Conservation (phyloP, 2,888 invertebrate species). For the Diaperis boleti region DNA sequence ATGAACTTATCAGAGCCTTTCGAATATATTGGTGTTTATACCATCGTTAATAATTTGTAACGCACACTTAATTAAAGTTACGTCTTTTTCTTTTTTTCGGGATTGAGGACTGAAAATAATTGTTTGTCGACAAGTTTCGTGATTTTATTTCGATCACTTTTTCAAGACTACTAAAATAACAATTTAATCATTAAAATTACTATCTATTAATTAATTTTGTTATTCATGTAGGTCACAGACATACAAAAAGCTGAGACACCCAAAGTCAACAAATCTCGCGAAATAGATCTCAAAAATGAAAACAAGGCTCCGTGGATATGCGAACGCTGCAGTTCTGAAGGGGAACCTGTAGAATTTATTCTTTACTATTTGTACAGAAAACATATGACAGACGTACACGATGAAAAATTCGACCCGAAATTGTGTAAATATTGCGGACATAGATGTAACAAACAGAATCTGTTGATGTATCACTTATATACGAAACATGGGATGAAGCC, state of each 20-base stretch:
- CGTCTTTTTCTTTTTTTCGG: too few species aligned
- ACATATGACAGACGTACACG: conserved; percentile 85
- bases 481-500: conserved; percentile 81
- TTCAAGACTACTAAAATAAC: too few species aligned
- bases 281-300: conserved; percentile 66
- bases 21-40: too few species aligned
- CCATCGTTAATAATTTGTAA: too few species aligned
- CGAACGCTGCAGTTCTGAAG: conserved; percentile 71
- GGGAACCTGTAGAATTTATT: conserved; percentile 75
- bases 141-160: too few species aligned
- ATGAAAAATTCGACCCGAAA: conserved; percentile 80
- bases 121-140: too few species aligned
- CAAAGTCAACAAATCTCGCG: conserved; percentile 6
- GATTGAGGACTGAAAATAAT: too few species aligned
- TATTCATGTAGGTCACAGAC: too few species aligned
- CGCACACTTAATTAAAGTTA: too few species aligned
- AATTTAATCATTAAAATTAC: too few species aligned
- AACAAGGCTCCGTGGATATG: conserved; percentile 85
- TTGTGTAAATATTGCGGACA: conserved; percentile 90
- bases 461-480: conserved; percentile 82
- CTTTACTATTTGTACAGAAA: conserved; percentile 84
- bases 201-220: too few species aligned
- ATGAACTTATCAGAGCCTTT: too few species aligned
- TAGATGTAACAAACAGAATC: conserved; percentile 78
- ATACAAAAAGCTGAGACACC: conserved; percentile 8